Percentiles rank a stretch among this genome's conserved stretches.
phyloP scores from a whole-genome alignment of 2,797 vertebrate genomes.

The Acropternis orthonyx region DNA sequence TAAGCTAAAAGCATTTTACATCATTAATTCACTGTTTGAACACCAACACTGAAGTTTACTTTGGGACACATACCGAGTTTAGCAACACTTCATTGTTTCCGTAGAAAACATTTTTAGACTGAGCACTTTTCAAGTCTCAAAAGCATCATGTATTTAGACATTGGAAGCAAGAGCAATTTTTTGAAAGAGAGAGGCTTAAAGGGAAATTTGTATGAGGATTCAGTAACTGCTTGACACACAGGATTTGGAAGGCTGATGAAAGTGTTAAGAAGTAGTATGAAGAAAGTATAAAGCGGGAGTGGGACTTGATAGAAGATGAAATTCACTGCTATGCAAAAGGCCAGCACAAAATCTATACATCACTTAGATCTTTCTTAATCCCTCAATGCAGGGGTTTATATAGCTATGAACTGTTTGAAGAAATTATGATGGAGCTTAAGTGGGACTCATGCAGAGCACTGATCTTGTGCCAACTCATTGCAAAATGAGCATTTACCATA shows the following conservation, averaged over 20 bases:
- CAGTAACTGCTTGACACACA: slow-evolving; percentile 23
- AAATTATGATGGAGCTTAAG: slow-evolving; percentile 56
- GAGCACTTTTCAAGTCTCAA: neutral
- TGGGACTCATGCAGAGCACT: slow-evolving; percentile 17
- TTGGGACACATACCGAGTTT: neutral
- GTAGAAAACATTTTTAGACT: neutral
- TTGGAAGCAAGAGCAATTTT: neutral
- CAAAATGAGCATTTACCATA: slow-evolving; percentile 21
- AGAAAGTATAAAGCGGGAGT: slow-evolving; percentile 44
- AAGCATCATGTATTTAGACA: slow-evolving; percentile 21
- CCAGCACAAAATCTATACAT: slow-evolving; percentile 66
- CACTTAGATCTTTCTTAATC: slow-evolving; percentile 63
- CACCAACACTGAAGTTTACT: neutral
- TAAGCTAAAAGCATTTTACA: neutral
- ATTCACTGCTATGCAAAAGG: slow-evolving; percentile 41
- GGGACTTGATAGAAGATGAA: slow-evolving; percentile 41
- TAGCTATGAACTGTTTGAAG: slow-evolving; percentile 57
- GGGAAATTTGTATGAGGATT: slow-evolving; percentile 59
- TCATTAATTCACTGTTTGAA: neutral
- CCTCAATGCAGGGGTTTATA: slow-evolving; percentile 39
- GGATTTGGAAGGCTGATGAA: slow-evolving; percentile 61
- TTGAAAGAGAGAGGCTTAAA: slow-evolving; percentile 52
- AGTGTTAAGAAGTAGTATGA: neutral
- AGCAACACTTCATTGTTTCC: neutral
- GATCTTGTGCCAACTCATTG: slow-evolving; percentile 47